These are phyloP conservation scores for Plectropomus leopardus DNA, from an alignment of 2,113 vertebrate species.

Conservation along the genomic window DNA sequence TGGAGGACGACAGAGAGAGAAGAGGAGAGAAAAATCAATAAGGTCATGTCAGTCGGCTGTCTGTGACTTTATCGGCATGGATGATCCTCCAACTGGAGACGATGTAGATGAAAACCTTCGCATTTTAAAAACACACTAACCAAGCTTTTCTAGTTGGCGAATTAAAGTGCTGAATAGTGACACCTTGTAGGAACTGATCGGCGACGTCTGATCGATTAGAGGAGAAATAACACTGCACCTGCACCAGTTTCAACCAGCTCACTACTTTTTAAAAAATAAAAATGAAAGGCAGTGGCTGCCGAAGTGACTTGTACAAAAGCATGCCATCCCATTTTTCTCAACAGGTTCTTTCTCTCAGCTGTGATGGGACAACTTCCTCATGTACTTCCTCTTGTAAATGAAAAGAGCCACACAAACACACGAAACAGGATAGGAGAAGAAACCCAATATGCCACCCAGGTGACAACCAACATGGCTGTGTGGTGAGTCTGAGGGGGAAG, in stretches of 20 bases:
- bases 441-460: background rate
- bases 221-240: no score
- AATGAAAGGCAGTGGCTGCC: slow-evolving; percentile 3
- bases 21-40: slow-evolving; percentile 55
- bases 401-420: background rate
- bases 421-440: background rate
- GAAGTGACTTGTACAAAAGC: slow-evolving; percentile 8
- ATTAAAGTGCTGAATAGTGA: no score
- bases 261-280: no score
- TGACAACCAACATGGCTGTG: background rate
- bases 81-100: background rate
- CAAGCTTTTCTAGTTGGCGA: no score
- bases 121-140: background rate
- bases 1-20: slow-evolving; percentile 64
- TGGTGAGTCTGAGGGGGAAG: background rate
- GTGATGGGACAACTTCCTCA: background rate
- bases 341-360: background rate
- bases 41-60: slow-evolving; percentile 21
- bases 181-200: no score
- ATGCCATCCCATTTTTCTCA: background rate
- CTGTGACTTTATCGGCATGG: slow-evolving; percentile 7
- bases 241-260: background rate
- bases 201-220: no score
- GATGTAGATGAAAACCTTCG: background rate
- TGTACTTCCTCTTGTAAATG: slow-evolving; percentile 2